Conservation (phyloP, 2,797 vertebrate genomes). For the Lemur catta region DNA sequence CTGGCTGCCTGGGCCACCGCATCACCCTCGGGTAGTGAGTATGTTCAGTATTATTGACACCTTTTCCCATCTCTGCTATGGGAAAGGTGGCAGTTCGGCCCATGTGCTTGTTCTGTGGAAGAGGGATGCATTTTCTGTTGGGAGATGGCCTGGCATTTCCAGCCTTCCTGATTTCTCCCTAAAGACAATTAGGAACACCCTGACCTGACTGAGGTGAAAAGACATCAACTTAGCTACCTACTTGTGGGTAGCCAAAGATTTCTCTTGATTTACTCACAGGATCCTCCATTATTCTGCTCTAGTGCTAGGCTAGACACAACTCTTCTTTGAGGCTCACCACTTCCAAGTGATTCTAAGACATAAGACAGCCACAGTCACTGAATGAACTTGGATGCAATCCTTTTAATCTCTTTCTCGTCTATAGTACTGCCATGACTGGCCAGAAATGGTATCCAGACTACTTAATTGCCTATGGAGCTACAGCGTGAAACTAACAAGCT, state of each 20-base stretch:
- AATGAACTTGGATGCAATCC: neutral
- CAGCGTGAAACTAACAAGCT: slow-evolving; percentile 51
- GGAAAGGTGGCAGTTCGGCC: neutral
- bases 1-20: neutral
- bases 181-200: neutral
- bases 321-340: neutral
- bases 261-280: neutral
- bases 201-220: neutral
- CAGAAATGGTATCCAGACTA: slow-evolving; percentile 18
- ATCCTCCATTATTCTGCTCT: neutral
- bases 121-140: neutral
- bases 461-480: slow-evolving; percentile 30
- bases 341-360: neutral
- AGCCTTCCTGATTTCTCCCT: slow-evolving; percentile 24
- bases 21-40: neutral
- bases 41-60: neutral
- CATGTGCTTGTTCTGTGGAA: neutral
- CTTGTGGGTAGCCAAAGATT: neutral
- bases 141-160: neutral
- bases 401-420: neutral
- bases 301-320: neutral
- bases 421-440: neutral
- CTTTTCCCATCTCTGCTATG: neutral
- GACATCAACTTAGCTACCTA: neutral
- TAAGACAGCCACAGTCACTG: neutral